Percentiles rank a stretch among this genome's conserved stretches.
phyloP scores from a whole-genome alignment of 2,797 vertebrate genomes.

The Labeo calbasu region DNA sequence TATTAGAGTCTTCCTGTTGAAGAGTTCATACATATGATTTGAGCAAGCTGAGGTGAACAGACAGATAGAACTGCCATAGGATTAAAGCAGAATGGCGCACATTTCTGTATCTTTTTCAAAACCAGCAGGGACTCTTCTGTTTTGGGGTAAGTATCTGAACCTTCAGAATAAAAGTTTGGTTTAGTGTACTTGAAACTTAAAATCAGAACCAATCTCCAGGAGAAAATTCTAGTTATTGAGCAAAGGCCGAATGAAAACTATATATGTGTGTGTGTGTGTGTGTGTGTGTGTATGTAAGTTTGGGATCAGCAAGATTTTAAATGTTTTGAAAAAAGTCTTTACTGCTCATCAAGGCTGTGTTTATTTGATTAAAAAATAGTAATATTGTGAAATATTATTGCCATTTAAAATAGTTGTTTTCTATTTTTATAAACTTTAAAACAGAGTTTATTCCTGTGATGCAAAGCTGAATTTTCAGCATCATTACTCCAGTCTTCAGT shows the following conservation, averaged over 20 bases:
- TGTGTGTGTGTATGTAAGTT: neutral
- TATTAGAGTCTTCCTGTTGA: conserved; percentile 75
- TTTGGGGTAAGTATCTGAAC: conserved; percentile 58
- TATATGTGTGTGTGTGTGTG: neutral
- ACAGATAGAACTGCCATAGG: conserved; percentile 23
- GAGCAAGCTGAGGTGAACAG: conserved; percentile 64
- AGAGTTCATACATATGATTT: conserved; percentile 75
- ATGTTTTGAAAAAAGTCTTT: too few species aligned
- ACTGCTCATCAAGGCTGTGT: too few species aligned
- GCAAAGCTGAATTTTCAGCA: too few species aligned
- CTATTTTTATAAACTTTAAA: too few species aligned
- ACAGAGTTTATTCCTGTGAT: too few species aligned
- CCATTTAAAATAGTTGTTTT: too few species aligned
- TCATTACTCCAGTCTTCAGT: too few species aligned
- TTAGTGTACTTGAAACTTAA: conserved; percentile 2
- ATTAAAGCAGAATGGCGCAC: conserved; percentile 51
- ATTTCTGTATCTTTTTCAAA: conserved; percentile 8
- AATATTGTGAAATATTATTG: too few species aligned
- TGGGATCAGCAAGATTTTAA: too few species aligned
- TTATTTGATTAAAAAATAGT: too few species aligned
- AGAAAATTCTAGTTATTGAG: neutral
- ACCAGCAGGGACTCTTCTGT: conserved; percentile 34
- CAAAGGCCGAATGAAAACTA: neutral
- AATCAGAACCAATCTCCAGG: neutral
- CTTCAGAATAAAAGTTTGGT: neutral